Evolutionary conservation across 2,113 vertebrate species (phyloP).

Genomic region (Phoxinus phoxinus): DNA sequence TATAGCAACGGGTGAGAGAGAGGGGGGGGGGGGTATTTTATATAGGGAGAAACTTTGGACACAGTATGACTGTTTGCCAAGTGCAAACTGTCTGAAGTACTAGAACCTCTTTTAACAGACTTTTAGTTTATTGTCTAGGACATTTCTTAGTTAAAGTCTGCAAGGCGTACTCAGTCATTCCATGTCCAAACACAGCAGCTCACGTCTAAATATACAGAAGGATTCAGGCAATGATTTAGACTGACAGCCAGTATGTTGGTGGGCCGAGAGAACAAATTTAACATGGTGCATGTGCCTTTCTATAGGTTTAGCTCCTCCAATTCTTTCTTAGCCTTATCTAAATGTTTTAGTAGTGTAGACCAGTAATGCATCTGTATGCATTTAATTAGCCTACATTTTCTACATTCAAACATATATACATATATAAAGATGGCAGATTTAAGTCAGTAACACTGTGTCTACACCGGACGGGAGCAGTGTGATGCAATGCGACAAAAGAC

Average conservation of each 20-base stretch:
- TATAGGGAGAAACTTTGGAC: constrained; percentile 9
- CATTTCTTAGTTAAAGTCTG: constrained; percentile 32
- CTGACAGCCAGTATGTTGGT: constrained; percentile 21
- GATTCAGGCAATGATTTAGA: constrained; percentile 33
- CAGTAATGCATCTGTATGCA: neutral
- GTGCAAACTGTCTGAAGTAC: constrained; percentile 31
- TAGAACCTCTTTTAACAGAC: constrained; percentile 22
- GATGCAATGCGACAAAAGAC: too few relatives aligned
- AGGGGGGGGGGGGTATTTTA: neutral
- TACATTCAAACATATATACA: neutral
- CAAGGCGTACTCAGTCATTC: constrained; percentile 17
- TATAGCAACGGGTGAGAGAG: constrained; percentile 37
- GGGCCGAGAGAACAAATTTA: constrained; percentile 15
- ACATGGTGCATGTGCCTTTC: constrained; percentile 3
- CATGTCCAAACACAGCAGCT: constrained; percentile 40
- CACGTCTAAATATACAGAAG: constrained; percentile 46
- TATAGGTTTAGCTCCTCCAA: neutral
- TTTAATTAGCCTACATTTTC: neutral
- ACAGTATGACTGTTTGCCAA: constrained; percentile 25
- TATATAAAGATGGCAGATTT: neutral
- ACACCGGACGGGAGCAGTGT: too few relatives aligned
- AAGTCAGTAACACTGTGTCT: neutral
- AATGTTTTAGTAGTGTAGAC: neutral
- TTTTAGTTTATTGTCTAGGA: constrained; percentile 23
- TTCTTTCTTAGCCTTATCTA: neutral